Evolutionary conservation across 2,888 invertebrate genomes (phyloP).

Genomic region (Drosophila macrospina): DNA sequence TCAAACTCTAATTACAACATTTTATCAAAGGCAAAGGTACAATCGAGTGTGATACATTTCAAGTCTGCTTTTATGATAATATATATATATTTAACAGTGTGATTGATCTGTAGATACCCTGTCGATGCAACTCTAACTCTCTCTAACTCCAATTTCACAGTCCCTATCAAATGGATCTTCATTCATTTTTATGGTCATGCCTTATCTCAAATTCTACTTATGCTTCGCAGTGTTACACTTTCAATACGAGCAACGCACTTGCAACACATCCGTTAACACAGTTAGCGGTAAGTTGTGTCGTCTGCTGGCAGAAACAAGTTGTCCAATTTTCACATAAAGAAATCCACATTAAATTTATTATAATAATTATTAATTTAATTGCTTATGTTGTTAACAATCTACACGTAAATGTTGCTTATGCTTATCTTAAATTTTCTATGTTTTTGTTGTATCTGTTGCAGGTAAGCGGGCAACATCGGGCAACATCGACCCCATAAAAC

Average conservation of each 20-base stretch:
- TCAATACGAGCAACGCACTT: conserved; percentile 1
- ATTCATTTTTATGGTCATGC: background rate
- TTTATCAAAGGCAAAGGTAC: no score
- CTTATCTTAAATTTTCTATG: conserved; percentile 54
- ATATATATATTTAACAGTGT: no score
- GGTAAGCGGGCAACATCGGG: conserved; percentile 56
- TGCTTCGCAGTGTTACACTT: conserved; percentile 28
- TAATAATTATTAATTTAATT: conserved; percentile 26
- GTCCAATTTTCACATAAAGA: conserved; percentile 61
- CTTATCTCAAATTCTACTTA: conserved; percentile 18
- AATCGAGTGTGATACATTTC: no score
- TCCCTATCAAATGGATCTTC: background rate
- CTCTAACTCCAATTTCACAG: no score
- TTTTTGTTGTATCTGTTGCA: conserved; percentile 48
- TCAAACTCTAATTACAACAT: no score
- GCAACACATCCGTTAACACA: conserved; percentile 30
- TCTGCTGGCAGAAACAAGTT: conserved; percentile 39
- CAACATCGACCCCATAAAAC: conserved; percentile 61
- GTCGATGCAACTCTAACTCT: no score
- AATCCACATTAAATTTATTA: conserved; percentile 32
- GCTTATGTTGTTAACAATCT: conserved; percentile 46
- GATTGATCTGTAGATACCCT: no score
- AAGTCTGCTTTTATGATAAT: no score
- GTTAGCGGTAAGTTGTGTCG: no score
- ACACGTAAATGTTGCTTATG: conserved; percentile 52